Evolutionary conservation across 2,888 invertebrate species (phyloP).

Genomic region (Bruchidius siliquastri): DNA sequence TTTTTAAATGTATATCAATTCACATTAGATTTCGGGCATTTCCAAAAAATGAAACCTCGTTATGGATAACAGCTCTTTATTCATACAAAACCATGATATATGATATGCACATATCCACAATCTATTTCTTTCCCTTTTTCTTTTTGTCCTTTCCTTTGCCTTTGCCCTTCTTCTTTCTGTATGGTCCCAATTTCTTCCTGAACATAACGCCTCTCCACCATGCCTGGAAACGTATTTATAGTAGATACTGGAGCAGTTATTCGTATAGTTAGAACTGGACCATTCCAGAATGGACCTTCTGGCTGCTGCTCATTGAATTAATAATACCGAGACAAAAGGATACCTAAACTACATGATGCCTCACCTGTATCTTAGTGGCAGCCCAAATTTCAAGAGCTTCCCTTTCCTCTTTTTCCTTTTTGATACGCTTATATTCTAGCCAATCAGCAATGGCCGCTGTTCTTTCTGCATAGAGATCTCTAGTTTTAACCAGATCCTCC

Average conservation of each 20-base stretch:
- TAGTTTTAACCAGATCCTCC: constrained; percentile 22
- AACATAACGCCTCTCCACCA: constrained; percentile 39
- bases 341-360: too few species aligned
- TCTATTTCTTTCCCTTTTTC: constrained; percentile 14
- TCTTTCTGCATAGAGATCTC: constrained; percentile 24
- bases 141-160: constrained; percentile 20
- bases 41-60: too few species aligned
- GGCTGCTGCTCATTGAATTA: too few species aligned
- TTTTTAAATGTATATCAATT: too few species aligned
- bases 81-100: neutral
- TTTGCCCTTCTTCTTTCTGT: constrained; percentile 27
- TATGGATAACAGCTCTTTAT: too few species aligned
- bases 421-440: constrained; percentile 26
- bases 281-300: too few species aligned
- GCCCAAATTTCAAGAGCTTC: constrained; percentile 20
- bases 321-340: too few species aligned
- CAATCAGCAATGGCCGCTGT: constrained; percentile 31
- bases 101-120: neutral
- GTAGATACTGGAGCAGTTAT: too few species aligned
- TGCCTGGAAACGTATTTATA: constrained; percentile 18
- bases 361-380: constrained; percentile 33
- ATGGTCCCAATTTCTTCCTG: constrained; percentile 31
- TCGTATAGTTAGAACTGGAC: too few species aligned
- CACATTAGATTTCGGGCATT: too few species aligned
- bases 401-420: constrained; percentile 23